Conservation (phyloP, 2,797 vertebrate species). For the Paramormyrops hopkinsi region DNA sequence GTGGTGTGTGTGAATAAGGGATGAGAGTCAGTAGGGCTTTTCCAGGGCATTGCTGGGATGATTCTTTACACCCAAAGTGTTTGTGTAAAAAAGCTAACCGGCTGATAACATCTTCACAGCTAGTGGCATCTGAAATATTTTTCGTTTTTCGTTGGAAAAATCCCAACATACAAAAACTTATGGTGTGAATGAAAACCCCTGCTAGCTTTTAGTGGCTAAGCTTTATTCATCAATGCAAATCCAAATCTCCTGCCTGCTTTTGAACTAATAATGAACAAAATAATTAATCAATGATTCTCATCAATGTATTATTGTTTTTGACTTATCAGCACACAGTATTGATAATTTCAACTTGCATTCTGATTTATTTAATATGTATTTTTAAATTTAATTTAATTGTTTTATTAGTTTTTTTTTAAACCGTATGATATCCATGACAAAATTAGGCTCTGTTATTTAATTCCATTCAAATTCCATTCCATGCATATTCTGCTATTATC, state of each 20-base stretch:
- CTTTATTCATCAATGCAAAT: conserved; percentile 59
- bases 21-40: neutral
- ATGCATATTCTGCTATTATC: neutral
- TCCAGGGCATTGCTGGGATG: neutral
- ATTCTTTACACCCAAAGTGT: conserved; percentile 30
- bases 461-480: neutral
- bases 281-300: neutral
- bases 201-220: conserved; percentile 59
- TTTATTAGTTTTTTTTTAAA: neutral
- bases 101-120: conserved; percentile 25
- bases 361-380: neutral
- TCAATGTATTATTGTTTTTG: neutral
- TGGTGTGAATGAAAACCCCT: conserved; percentile 49
- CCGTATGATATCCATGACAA: neutral
- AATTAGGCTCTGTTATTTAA: neutral
- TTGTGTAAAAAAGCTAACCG: conserved; percentile 15
- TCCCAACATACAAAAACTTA: conserved; percentile 31
- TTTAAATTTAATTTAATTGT: neutral
- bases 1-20: neutral
- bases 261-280: neutral
- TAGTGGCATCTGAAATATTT: conserved; percentile 37
- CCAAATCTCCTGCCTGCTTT: neutral
- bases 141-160: conserved; percentile 42
- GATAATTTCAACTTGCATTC: too few relatives aligned
- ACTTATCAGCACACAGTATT: neutral